phyloP scores from a whole-genome alignment of 2,888 invertebrate genomes.

The Microplitis manilae region DNA sequence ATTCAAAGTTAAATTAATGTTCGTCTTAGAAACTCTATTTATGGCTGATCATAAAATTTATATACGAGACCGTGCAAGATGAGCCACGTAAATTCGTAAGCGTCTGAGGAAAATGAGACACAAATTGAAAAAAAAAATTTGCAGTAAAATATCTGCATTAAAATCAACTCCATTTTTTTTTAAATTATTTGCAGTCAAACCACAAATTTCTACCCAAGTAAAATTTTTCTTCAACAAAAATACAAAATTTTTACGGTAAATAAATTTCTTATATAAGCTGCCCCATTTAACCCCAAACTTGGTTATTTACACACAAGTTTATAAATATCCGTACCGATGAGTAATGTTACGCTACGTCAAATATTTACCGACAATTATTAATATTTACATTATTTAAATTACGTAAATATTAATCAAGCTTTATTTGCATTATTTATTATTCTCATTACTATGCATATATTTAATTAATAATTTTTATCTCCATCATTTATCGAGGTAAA shows the following conservation, averaged over 20 bases:
- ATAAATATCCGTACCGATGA: not conserved
- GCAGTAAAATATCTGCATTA: too few relatives aligned
- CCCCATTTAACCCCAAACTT: not conserved
- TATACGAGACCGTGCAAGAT: not conserved
- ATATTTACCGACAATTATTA: not conserved
- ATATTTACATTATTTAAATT: not conserved
- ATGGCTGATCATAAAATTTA: not conserved
- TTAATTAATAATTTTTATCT: not conserved
- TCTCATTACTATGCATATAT: not conserved
- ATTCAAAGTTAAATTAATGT: not conserved
- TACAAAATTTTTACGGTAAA: too few relatives aligned
- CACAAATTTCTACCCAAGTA: too few relatives aligned
- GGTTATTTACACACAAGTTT: not conserved
- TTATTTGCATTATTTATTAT: not conserved
- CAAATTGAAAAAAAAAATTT: too few relatives aligned
- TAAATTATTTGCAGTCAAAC: too few relatives aligned
- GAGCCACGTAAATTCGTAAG: too few relatives aligned
- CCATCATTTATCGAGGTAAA: not conserved
- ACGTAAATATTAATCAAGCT: not conserved
- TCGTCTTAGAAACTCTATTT: not conserved
- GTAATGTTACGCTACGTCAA: not conserved
- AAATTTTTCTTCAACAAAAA: too few relatives aligned
- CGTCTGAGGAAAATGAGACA: too few relatives aligned
- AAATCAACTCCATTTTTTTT: too few relatives aligned
- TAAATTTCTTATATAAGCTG: not conserved